Evolutionary conservation across 2,797 vertebrate species (phyloP).

Genomic region (Uromys caudimaculatus): DNA sequence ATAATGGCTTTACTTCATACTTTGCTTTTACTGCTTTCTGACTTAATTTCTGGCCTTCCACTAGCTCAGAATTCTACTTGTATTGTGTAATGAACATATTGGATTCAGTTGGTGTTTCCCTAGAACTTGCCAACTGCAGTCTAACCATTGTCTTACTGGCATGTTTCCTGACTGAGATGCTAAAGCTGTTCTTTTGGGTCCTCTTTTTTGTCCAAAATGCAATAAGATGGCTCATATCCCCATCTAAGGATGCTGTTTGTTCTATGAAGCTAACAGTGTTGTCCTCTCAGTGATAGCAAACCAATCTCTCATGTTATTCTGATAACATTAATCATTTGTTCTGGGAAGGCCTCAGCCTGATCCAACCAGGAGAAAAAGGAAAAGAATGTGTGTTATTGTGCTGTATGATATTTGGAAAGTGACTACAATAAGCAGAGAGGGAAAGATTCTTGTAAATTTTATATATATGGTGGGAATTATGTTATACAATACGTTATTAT

Average conservation of each 20-base stretch:
- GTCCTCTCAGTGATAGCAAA: slow-evolving; percentile 7
- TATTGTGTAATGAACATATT: slow-evolving; percentile 66
- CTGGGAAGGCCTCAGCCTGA: slow-evolving; percentile 22
- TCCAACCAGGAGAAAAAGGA: not conserved
- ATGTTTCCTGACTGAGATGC: slow-evolving; percentile 52
- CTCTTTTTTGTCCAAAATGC: slow-evolving; percentile 21
- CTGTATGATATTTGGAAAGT: slow-evolving; percentile 37
- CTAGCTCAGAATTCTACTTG: not conserved
- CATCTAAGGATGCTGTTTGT: slow-evolving; percentile 15
- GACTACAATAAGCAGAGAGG: slow-evolving; percentile 26
- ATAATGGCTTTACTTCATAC: slow-evolving; percentile 30
- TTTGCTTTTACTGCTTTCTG: slow-evolving; percentile 31
- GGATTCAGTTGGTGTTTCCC: slow-evolving; percentile 63
- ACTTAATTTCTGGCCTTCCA: slow-evolving; percentile 55
- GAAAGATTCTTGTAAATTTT: slow-evolving; percentile 9
- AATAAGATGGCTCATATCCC: slow-evolving; percentile 21
- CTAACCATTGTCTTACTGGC: slow-evolving; percentile 71
- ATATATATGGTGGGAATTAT: slow-evolving; percentile 12
- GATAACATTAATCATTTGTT: slow-evolving; percentile 57
- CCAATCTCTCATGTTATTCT: slow-evolving; percentile 44
- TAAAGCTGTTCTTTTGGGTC: slow-evolving; percentile 70
- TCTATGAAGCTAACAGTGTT: slow-evolving; percentile 47
- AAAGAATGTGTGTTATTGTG: slow-evolving; percentile 24
- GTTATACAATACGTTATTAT: slow-evolving; percentile 5
- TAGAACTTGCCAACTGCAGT: slow-evolving; percentile 61